These are phyloP conservation scores for Lanius collurio DNA, from an alignment of 2,113 vertebrate genomes.

Conservation along the genomic window DNA sequence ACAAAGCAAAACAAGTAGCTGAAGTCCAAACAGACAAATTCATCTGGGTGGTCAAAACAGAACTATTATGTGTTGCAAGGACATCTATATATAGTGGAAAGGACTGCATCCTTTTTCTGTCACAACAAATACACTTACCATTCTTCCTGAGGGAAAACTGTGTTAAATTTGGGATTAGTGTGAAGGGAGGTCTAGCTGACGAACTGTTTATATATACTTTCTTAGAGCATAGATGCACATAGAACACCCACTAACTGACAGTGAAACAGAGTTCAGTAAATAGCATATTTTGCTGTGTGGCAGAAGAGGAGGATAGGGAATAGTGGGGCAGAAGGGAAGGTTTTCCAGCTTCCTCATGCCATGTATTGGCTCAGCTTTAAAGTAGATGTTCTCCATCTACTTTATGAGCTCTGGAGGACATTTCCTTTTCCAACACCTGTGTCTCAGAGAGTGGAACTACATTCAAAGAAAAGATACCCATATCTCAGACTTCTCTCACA, in stretches of 20 bases:
- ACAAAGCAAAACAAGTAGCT: background rate
- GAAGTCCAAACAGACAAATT: background rate
- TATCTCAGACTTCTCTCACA: background rate
- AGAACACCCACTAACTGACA: background rate
- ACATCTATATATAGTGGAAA: background rate
- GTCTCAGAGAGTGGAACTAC: background rate
- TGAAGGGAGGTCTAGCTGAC: background rate
- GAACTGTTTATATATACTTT: background rate
- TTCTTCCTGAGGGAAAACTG: background rate
- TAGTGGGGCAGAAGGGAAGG: background rate
- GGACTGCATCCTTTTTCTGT: background rate
- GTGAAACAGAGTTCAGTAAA: background rate
- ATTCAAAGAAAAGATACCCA: background rate
- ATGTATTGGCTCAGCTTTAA: background rate
- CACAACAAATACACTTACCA: background rate
- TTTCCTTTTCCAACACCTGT: background rate
- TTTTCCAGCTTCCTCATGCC: background rate
- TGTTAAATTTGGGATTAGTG: background rate
- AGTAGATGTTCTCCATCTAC: background rate
- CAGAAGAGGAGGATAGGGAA: background rate
- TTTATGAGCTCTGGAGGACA: background rate
- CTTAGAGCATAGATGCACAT: background rate
- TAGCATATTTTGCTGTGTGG: background rate
- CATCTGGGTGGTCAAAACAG: background rate
- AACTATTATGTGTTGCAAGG: background rate